Percentiles rank a stretch among this genome's conserved stretches.
Conservation (phyloP, 2,888 invertebrate genomes). For the Lithophane semibrunnea region DNA sequence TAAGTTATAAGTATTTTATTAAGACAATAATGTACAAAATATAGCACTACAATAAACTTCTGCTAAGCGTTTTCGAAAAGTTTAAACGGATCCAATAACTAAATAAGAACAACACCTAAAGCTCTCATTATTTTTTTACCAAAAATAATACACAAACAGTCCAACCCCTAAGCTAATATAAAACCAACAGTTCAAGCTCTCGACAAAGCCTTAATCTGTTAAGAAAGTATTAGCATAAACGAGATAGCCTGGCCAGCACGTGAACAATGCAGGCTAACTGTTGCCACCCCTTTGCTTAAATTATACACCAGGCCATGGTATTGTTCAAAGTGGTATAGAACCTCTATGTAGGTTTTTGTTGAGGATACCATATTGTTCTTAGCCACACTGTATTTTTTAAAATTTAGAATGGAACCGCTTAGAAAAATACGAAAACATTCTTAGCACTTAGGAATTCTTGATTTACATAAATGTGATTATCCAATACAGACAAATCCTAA, state of each 20-base stretch:
- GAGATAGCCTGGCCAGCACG: slow-evolving; percentile 39
- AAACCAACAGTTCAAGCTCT: slow-evolving; percentile 36
- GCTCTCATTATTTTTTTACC: not conserved
- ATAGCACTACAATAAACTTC: not conserved
- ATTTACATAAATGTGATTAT: not conserved
- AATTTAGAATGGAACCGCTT: not conserved
- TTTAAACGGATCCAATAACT: not conserved
- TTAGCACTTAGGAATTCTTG: not conserved
- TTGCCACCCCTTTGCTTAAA: slow-evolving; percentile 53
- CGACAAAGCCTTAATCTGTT: slow-evolving; percentile 57
- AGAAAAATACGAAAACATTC: not conserved
- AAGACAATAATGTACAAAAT: not conserved
- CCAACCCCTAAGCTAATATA: slow-evolving; percentile 16
- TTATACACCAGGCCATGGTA: slow-evolving; percentile 49
- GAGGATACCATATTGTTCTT: slow-evolving; percentile 17
- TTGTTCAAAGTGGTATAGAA: slow-evolving; percentile 33
- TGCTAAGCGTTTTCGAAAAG: not conserved
- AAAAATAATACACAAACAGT: slow-evolving; percentile 30
- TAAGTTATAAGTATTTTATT: not conserved
- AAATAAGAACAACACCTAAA: not conserved
- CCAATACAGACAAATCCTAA: not conserved
- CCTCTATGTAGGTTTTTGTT: not conserved
- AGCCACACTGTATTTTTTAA: not conserved
- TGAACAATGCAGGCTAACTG: slow-evolving; percentile 58
- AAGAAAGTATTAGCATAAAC: slow-evolving; percentile 65